Evolutionary conservation across 2,113 vertebrate species (phyloP).

Genomic region (Oncorhynchus masou): DNA sequence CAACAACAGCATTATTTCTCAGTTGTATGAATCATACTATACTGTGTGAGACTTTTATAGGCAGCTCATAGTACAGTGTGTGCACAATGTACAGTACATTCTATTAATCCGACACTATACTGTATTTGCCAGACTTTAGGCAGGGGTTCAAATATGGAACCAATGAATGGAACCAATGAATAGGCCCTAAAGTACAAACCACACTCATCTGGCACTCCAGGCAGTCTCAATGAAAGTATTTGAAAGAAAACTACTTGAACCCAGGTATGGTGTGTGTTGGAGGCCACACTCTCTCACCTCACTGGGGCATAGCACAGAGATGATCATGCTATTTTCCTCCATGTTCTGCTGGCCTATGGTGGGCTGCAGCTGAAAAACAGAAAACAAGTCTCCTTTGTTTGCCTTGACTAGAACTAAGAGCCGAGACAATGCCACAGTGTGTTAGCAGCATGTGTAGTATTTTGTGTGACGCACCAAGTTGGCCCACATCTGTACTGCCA

Average conservation of each 20-base stretch:
- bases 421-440: slow-evolving; percentile 12
- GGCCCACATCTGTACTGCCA: slow-evolving; percentile 65
- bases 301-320: slow-evolving; percentile 55
- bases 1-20: too few species aligned
- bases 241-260: neutral
- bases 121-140: too few species aligned
- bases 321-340: slow-evolving; percentile 25
- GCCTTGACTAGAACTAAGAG: neutral
- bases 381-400: slow-evolving; percentile 25
- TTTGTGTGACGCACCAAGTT: slow-evolving; percentile 59
- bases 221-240: too few species aligned
- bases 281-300: slow-evolving; percentile 49
- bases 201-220: too few species aligned
- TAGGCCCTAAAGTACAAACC: too few species aligned
- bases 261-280: too few species aligned
- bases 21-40: neutral
- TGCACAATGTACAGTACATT: too few species aligned
- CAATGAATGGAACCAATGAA: too few species aligned
- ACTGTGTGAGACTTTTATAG: too few species aligned
- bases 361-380: slow-evolving; percentile 64
- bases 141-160: too few species aligned
- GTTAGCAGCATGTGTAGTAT: neutral
- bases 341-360: slow-evolving; percentile 14
- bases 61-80: too few species aligned
- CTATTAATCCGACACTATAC: too few species aligned